Percentiles rank a stretch among this genome's conserved stretches.
phyloP scores from a whole-genome alignment of 2,888 invertebrate species.

The Eilema caniola region DNA sequence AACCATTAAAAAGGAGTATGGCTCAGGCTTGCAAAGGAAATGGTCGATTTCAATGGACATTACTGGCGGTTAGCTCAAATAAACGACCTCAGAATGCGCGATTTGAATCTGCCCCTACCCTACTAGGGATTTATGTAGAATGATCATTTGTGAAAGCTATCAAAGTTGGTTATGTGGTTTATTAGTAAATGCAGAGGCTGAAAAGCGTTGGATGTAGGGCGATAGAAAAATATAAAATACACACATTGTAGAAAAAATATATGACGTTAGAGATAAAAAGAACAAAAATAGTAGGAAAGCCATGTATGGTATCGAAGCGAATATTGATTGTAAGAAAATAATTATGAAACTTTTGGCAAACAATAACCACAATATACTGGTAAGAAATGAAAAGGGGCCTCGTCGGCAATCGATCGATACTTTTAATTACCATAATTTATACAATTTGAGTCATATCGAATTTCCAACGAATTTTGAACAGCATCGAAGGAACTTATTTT shows the following conservation, averaged over 20 bases:
- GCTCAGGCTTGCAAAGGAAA: slow-evolving; percentile 26
- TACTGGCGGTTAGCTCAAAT: slow-evolving; percentile 42
- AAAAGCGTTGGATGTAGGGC: not conserved
- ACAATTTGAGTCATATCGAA: no score
- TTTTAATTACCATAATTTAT: no score
- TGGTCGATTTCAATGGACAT: slow-evolving; percentile 40
- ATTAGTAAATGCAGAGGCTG: not conserved
- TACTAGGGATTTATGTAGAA: slow-evolving; percentile 19
- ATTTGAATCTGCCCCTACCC: slow-evolving; percentile 37
- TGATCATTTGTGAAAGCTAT: slow-evolving; percentile 12
- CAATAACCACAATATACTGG: not conserved
- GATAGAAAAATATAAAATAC: no score
- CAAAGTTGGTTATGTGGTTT: slow-evolving; percentile 3
- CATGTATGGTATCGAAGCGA: no score
- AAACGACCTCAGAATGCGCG: slow-evolving; percentile 41
- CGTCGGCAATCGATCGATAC: no score
- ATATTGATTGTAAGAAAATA: no score
- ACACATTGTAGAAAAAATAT: no score
- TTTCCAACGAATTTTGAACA: no score
- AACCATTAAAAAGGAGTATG: slow-evolving; percentile 39
- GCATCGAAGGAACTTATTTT: no score
- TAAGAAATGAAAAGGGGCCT: no score
- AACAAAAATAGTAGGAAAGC: no score
- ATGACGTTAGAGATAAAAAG: no score
- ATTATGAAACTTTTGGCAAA: not conserved